Evolutionary conservation across 1,140 invertebrate species (phyloP).

Genomic region (Samia ricini): DNA sequence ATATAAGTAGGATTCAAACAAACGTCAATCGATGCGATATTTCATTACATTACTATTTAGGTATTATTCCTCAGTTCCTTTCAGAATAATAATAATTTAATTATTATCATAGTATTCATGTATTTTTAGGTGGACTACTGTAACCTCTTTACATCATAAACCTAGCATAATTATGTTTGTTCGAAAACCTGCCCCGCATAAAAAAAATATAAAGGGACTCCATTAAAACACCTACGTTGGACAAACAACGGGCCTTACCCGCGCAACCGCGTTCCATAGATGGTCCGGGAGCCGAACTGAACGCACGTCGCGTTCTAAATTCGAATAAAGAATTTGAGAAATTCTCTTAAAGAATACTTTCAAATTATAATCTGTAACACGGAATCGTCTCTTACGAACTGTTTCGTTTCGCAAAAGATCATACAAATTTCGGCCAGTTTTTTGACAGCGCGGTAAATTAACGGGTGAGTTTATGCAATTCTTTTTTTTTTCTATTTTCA

Average conservation of each 20-base stretch:
- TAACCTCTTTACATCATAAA: neutral
- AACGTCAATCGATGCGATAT: no score
- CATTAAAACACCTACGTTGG: neutral
- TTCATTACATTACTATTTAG: no score
- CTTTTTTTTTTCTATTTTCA: constrained; percentile 1
- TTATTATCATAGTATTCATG: no score
- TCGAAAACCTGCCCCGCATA: neutral
- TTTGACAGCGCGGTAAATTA: constrained; percentile 2
- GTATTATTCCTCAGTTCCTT: no score
- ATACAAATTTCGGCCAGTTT: neutral
- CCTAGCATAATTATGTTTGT: neutral
- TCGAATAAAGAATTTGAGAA: neutral
- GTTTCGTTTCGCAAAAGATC: neutral
- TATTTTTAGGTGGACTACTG: neutral
- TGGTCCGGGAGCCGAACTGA: neutral
- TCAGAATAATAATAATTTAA: no score
- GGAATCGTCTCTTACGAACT: neutral
- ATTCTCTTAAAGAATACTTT: neutral
- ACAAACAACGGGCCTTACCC: constrained; percentile 4
- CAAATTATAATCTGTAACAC: neutral
- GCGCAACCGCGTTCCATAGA: constrained; percentile 11
- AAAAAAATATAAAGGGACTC: constrained; percentile 4
- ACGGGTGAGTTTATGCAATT: constrained; percentile 5
- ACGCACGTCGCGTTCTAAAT: constrained; percentile 8
- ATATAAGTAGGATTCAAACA: no score